phyloP scores from a whole-genome alignment of 1,140 invertebrate species.

The Trichoplusia ni region DNA sequence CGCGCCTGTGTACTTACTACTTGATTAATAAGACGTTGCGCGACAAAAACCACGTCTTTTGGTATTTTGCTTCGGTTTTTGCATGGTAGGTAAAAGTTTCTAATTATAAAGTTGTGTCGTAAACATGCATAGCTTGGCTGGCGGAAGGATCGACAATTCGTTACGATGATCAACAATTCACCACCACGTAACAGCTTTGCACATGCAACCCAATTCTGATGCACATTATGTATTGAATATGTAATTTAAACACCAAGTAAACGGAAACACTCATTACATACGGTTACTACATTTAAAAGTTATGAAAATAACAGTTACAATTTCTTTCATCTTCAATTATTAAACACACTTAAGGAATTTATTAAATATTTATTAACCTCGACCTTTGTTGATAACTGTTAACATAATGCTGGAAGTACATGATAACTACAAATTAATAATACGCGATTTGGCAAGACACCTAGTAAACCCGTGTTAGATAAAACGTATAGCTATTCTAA shows the following conservation, averaged over 20 bases:
- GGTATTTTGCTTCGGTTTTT: constrained; percentile 18
- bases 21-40: constrained; percentile 1
- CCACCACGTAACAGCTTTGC: constrained; percentile 37
- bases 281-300: too few relatives aligned
- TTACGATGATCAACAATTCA: constrained; percentile 34
- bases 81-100: constrained; percentile 44
- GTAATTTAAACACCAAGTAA: not conserved
- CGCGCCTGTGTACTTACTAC: constrained; percentile 3
- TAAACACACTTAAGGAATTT: too few relatives aligned
- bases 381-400: not conserved
- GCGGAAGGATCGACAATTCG: constrained; percentile 42
- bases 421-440: too few relatives aligned
- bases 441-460: too few relatives aligned
- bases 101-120: constrained; percentile 48
- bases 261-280: not conserved
- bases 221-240: constrained; percentile 3
- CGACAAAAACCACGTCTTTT: constrained; percentile 6
- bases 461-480: too few relatives aligned
- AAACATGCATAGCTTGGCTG: constrained; percentile 34
- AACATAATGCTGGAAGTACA: not conserved
- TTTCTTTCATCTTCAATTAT: constrained; percentile 1
- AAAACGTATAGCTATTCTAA: too few relatives aligned
- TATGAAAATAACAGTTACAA: not conserved
- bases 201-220: constrained; percentile 28
- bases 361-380: too few relatives aligned